Conservation (phyloP, 1,140 invertebrate genomes). For the honey bee (Apis mellifera) region DNA sequence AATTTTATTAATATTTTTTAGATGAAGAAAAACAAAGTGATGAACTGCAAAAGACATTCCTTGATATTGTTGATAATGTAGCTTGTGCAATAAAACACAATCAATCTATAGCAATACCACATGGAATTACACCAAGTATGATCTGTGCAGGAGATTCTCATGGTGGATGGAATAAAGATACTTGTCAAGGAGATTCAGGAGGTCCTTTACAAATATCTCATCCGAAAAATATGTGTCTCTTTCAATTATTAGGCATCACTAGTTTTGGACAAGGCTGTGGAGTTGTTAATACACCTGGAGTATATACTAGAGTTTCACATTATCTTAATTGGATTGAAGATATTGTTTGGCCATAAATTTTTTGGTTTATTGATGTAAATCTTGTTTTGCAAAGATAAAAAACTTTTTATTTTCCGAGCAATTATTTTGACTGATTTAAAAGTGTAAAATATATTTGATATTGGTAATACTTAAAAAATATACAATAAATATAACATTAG, state of each 20-base stretch:
- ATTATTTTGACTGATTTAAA: conserved; percentile 1
- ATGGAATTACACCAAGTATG: conserved; percentile 83
- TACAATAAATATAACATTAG: neutral
- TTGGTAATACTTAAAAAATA: conserved; percentile 8
- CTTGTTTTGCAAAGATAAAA: conserved; percentile 53
- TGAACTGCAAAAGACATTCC: conserved; percentile 84
- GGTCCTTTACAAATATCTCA: conserved; percentile 83
- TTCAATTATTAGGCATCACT: conserved; percentile 83
- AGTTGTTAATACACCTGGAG: conserved; percentile 80
- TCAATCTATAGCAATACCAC: conserved; percentile 72
- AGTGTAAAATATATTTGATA: conserved; percentile 37
- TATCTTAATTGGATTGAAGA: conserved; percentile 71
- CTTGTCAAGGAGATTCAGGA: conserved; percentile 89
- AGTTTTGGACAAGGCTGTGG: conserved; percentile 84
- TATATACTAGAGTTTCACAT: conserved; percentile 80
- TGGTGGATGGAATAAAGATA: conserved; percentile 84
- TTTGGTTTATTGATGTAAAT: conserved; percentile 5
- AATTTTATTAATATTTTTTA: conserved; percentile 9
- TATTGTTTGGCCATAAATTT: conserved; percentile 63
- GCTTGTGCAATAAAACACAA: conserved; percentile 80
- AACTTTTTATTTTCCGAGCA: conserved; percentile 29
- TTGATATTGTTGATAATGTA: conserved; percentile 82
- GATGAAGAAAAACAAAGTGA: conserved; percentile 78
- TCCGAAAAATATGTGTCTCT: conserved; percentile 78
- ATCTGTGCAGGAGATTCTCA: conserved; percentile 87